These are phyloP conservation scores for Cordilura impudica DNA, from an alignment of 2,888 invertebrate species.

Conservation along the genomic window DNA sequence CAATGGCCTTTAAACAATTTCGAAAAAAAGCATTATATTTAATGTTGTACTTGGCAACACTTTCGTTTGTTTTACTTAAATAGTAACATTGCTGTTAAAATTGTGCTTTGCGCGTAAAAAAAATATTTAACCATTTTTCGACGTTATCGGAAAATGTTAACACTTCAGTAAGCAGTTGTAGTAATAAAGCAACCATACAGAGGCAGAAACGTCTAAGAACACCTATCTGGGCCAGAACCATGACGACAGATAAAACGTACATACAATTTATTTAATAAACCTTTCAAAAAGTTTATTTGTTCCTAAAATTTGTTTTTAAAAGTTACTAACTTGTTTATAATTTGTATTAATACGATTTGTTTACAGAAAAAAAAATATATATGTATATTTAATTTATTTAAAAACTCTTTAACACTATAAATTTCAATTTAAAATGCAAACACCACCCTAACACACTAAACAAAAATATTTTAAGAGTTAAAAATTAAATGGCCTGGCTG, in stretches of 20 bases:
- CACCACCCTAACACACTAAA: neutral
- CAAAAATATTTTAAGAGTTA: neutral
- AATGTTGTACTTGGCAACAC: too few relatives aligned
- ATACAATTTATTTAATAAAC: slow-evolving; percentile 35
- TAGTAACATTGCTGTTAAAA: too few relatives aligned
- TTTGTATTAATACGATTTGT: slow-evolving; percentile 7
- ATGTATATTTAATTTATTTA: slow-evolving; percentile 5
- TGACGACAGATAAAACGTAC: slow-evolving; percentile 81
- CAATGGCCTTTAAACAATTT: too few relatives aligned
- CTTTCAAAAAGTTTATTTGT: neutral
- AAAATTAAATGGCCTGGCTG: neutral
- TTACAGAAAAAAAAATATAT: neutral
- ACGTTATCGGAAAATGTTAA: slow-evolving; percentile 46
- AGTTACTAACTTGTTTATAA: neutral
- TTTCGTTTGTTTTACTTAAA: too few relatives aligned
- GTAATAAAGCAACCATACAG: slow-evolving; percentile 81
- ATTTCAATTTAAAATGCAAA: slow-evolving; percentile 17
- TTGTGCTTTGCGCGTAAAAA: too few relatives aligned
- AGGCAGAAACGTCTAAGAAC: slow-evolving; percentile 86
- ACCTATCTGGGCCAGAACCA: slow-evolving; percentile 89
- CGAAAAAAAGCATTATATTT: too few relatives aligned
- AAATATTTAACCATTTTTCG: too few relatives aligned
- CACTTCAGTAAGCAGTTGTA: slow-evolving; percentile 71
- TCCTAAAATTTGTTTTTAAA: neutral
- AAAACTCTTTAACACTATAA: slow-evolving; percentile 13